Base-by-base conservation (phyloP, 2,888 invertebrate genomes). In the Petrolisthes cinctipes region DNA sequence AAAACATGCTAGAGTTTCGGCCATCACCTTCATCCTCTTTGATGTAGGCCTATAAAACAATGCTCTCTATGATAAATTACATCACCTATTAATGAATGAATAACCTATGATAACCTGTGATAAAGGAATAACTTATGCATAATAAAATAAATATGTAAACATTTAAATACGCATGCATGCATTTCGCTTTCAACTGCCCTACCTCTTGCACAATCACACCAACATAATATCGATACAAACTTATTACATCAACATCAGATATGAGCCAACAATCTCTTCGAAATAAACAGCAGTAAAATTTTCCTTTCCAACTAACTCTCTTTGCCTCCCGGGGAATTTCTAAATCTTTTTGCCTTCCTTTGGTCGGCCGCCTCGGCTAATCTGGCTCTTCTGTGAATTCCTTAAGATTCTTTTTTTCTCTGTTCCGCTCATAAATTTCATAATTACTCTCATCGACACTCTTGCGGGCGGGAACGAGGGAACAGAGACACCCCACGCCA, bases 391-490 rank as follows among this genome's bases (percentile, higher is more conserved):
- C 86, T 71, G 83, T 87, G 86, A 87, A 87, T 87, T 83, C 83
- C 83, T 87, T 83, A 87, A 86, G 86, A 87, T 83, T 87, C 83
- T 86, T 86, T 76, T 83, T 61, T 82, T 83, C 86, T 86, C 80
- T 87, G 86, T 71, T 87, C 86, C 83, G 83, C 86, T 87, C 82
- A 87, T 87, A 87, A 87, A 87, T 87, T 82, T 83, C 83, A 83
- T 87, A 87, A 87, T 87, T 87, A 87, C 86, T 73, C 86, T 83
- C 86, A 83, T 87, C 83, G 83, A 87, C 83, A 87, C 86, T 71
- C 78, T 54, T 82, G 61, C 79, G 79, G 83, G 73, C 76, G 56
- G 80, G 73, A n/a, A 73, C 23, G 78, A 23, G 53, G 78, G 51
- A 53, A 37, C 78, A 79, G 83, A 61, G 20, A 54, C 86, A 87